Percentiles rank a stretch among this genome's conserved stretches.
Evolutionary conservation across 2,888 invertebrate genomes (phyloP).

Genomic region (Morinoia aosen): DNA sequence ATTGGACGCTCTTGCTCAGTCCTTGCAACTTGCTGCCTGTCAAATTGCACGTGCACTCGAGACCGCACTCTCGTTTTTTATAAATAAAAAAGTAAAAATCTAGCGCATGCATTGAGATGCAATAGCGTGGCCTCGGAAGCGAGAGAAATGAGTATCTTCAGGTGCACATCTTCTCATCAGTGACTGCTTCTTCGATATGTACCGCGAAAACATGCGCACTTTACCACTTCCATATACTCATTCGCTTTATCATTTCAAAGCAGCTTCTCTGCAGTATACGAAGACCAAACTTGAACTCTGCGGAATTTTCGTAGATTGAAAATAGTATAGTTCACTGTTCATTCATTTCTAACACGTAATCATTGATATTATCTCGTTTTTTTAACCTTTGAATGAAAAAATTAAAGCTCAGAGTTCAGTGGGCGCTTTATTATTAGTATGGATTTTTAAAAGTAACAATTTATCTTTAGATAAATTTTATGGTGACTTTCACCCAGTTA

Average conservation of each 20-base stretch:
- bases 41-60: too few relatives aligned
- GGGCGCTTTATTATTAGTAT: not conserved
- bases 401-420: not conserved
- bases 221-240: not conserved
- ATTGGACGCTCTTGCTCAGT: too few relatives aligned
- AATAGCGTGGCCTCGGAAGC: not conserved
- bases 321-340: too few relatives aligned
- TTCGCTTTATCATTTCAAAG: not conserved
- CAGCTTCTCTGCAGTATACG: not conserved
- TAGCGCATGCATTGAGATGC: not conserved
- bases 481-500: not conserved
- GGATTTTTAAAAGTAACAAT: not conserved
- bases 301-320: too few relatives aligned
- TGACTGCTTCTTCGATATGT: not conserved
- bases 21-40: too few relatives aligned
- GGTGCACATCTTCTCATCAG: not conserved
- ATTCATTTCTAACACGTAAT: too few relatives aligned
- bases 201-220: not conserved
- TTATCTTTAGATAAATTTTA: too few relatives aligned
- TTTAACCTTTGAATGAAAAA: not conserved
- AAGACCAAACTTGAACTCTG: not conserved
- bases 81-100: not conserved
- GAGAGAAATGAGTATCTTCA: not conserved
- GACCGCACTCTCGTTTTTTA: too few relatives aligned
- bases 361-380: not conserved